Evolutionary conservation across 1,140 invertebrate species (phyloP).

Genomic region (Gryon sp.): DNA sequence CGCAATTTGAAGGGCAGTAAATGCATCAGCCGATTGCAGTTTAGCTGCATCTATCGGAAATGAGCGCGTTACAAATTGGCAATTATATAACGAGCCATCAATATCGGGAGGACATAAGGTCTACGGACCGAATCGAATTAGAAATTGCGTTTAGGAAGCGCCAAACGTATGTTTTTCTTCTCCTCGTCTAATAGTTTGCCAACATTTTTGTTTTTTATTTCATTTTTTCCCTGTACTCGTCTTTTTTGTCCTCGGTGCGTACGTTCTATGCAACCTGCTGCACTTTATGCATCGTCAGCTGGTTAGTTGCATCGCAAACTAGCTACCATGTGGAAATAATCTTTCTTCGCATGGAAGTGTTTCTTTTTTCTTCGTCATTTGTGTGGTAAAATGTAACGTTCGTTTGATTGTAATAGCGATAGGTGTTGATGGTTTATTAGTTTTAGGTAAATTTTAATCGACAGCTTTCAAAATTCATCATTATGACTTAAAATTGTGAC

Average conservation of each 20-base stretch:
- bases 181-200: slow-evolving; percentile 18
- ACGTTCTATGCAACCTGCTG: slow-evolving; percentile 51
- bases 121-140: slow-evolving; percentile 68
- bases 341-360: too few species aligned
- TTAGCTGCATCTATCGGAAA: slow-evolving; percentile 63
- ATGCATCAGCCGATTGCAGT: slow-evolving; percentile 46
- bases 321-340: slow-evolving; percentile 15
- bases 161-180: slow-evolving; percentile 49
- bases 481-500: too few species aligned
- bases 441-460: too few species aligned
- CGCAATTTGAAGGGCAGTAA: slow-evolving; percentile 35
- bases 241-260: too few species aligned
- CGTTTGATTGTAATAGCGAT: slow-evolving; percentile 20
- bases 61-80: slow-evolving; percentile 46
- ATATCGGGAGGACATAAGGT: slow-evolving; percentile 69
- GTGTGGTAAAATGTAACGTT: too few species aligned
- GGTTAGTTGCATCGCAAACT: slow-evolving; percentile 47
- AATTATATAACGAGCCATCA: slow-evolving; percentile 52
- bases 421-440: too few species aligned
- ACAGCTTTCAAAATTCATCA: too few species aligned
- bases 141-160: slow-evolving; percentile 70
- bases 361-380: too few species aligned
- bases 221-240: slow-evolving; percentile 10
- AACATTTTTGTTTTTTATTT: slow-evolving; percentile 3
- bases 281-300: slow-evolving; percentile 59